Conservation (phyloP, 2,888 invertebrate species). For the Drymonia ruficornis region DNA sequence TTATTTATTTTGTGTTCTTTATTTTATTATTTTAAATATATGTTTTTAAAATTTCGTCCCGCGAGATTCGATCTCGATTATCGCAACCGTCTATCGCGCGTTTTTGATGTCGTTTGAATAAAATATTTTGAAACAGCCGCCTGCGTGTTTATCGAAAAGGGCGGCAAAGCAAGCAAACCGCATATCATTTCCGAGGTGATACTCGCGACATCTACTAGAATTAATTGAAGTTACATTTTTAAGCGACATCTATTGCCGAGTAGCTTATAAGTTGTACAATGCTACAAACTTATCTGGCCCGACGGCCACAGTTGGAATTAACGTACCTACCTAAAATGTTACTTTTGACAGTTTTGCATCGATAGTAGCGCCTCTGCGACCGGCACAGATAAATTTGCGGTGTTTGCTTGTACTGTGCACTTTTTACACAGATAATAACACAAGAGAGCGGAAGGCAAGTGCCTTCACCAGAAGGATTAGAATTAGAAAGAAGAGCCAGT, state of each 20-base stretch:
- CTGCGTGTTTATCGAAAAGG: slow-evolving; percentile 37
- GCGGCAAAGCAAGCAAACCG: slow-evolving; percentile 36
- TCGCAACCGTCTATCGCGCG: slow-evolving; percentile 65
- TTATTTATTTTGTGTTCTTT: slow-evolving; percentile 6
- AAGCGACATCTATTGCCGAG: slow-evolving; percentile 58
- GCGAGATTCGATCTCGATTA: slow-evolving; percentile 15
- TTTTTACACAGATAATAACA: too few species aligned
- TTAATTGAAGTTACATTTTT: neutral
- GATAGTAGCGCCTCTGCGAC: too few species aligned
- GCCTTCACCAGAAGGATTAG: too few species aligned
- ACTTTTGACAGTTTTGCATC: too few species aligned
- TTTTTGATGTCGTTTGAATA: slow-evolving; percentile 77
- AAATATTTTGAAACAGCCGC: slow-evolving; percentile 73
- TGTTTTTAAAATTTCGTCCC: neutral
- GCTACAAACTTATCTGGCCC: too few species aligned
- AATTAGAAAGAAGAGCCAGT: too few species aligned
- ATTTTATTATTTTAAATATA: slow-evolving; percentile 1
- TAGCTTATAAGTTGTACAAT: slow-evolving; percentile 41
- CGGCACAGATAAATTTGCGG: too few species aligned
- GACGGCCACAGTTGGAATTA: too few species aligned
- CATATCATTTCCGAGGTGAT: neutral
- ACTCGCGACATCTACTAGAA: neutral
- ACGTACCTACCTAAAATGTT: too few species aligned
- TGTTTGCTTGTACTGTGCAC: too few species aligned
- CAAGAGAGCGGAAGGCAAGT: too few species aligned